Percentiles rank a stretch among this genome's conserved stretches.
These are phyloP conservation scores for Meda fulgida DNA, from an alignment of 2,797 vertebrate genomes.

Conservation along the genomic window DNA sequence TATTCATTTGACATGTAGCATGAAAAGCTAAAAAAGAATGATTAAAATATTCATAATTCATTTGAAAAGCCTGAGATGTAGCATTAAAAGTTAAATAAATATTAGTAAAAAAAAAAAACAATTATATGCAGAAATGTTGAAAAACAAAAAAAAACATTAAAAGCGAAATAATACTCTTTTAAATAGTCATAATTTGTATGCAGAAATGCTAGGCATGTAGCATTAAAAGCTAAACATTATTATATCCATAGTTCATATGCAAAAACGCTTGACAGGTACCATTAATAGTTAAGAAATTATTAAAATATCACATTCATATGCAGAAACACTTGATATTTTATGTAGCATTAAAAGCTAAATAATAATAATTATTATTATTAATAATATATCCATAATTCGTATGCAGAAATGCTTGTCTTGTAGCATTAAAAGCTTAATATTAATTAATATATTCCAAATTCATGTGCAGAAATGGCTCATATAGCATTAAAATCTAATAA, in stretches of 20 bases:
- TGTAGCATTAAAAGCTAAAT: background rate
- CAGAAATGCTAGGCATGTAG: background rate
- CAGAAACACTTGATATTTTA: background rate
- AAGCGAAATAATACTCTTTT: background rate
- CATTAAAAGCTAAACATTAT: background rate
- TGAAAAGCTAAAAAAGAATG: too few species aligned
- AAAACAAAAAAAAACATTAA: background rate
- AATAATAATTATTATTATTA: background rate
- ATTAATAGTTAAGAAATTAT: background rate
- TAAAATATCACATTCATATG: background rate
- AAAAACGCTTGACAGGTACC: background rate
- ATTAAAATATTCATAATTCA: background rate
- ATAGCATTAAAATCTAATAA: background rate
- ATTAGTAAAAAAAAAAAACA: too few species aligned
- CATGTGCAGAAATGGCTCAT: too few species aligned
- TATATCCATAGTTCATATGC: background rate
- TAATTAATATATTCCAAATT: too few species aligned
- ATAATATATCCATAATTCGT: background rate
- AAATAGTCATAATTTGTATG: background rate
- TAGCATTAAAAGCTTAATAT: background rate
- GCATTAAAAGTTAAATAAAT: too few species aligned
- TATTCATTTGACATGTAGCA: background rate
- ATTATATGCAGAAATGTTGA: too few species aligned
- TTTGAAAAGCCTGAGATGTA: background rate
- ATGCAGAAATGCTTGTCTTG: background rate